phyloP scores from a whole-genome alignment of 2,888 invertebrate species.

The Dilophus febrilis region DNA sequence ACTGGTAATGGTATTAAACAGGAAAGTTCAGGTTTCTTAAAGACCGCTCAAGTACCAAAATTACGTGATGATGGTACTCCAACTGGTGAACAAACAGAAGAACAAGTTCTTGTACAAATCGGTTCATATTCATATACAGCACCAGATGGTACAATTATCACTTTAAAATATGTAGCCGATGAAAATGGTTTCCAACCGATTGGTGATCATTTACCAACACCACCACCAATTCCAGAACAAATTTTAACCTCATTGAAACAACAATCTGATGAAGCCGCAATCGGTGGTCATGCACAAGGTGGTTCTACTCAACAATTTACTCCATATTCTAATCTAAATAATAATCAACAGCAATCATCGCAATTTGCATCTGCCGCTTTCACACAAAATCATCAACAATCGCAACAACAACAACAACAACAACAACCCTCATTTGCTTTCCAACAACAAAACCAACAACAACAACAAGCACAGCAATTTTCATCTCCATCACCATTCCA shows the following conservation, averaged over 20 bases:
- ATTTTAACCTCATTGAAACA: slow-evolving; percentile 18
- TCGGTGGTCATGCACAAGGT: no score
- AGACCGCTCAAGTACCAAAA: slow-evolving; percentile 35
- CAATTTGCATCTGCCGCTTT: no score
- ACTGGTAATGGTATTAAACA: slow-evolving; percentile 63
- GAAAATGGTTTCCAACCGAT: slow-evolving; percentile 54
- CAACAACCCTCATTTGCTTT: no score
- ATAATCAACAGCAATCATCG: no score
- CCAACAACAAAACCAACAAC: no score
- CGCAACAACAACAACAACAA: slow-evolving; percentile 10
- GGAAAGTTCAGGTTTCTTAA: slow-evolving; percentile 53
- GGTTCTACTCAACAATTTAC: no score
- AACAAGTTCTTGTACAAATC: slow-evolving; percentile 37
- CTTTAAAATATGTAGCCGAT: slow-evolving; percentile 49
- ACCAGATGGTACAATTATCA: slow-evolving; percentile 49
- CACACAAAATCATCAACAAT: no score
- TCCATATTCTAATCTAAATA: no score
- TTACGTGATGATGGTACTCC: slow-evolving; percentile 31
- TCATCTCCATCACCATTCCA: background rate
- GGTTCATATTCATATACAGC: slow-evolving; percentile 55
- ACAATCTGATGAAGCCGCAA: no score
- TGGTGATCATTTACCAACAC: slow-evolving; percentile 44
- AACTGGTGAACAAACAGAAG: slow-evolving; percentile 37
- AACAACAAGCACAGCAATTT: slow-evolving; percentile 10
- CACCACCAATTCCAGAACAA: slow-evolving; percentile 22